phyloP scores from a whole-genome alignment of 2,113 vertebrate species.

The Monopterus albus region DNA sequence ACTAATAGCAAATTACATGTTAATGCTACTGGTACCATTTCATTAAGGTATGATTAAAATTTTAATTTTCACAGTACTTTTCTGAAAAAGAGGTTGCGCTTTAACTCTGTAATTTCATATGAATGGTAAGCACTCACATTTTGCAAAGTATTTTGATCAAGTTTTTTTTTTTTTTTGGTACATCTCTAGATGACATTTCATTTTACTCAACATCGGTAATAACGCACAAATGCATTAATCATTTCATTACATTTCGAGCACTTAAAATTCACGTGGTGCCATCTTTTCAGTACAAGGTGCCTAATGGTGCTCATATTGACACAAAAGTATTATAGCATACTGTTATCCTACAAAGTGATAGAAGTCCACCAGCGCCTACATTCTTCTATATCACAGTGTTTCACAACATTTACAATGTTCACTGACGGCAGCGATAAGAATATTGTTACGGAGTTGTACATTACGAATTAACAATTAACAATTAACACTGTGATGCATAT shows the following conservation, averaged over 20 bases:
- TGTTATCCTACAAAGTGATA: slow-evolving; percentile 11
- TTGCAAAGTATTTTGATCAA: slow-evolving; percentile 24
- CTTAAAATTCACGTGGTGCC: slow-evolving; percentile 13
- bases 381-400: slow-evolving; percentile 2
- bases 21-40: neutral
- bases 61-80: neutral
- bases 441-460: neutral
- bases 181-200: slow-evolving; percentile 21
- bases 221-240: slow-evolving; percentile 14
- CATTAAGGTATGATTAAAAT: slow-evolving; percentile 5
- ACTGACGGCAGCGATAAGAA: neutral
- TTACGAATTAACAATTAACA: neutral
- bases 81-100: neutral
- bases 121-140: neutral
- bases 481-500: no score
- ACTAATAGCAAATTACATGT: neutral
- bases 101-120: slow-evolving; percentile 9
- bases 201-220: slow-evolving; percentile 34
- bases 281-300: slow-evolving; percentile 27
- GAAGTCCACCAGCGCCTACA: neutral
- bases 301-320: slow-evolving; percentile 25
- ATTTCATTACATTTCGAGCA: slow-evolving; percentile 32
- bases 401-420: neutral
- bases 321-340: slow-evolving; percentile 24
- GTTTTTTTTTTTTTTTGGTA: slow-evolving; percentile 4